A percentile compares a stretch with the other conserved stretches of the same genome.
Conservation (phyloP, 2,797 vertebrate species). For the Pelobates cultripes region DNA sequence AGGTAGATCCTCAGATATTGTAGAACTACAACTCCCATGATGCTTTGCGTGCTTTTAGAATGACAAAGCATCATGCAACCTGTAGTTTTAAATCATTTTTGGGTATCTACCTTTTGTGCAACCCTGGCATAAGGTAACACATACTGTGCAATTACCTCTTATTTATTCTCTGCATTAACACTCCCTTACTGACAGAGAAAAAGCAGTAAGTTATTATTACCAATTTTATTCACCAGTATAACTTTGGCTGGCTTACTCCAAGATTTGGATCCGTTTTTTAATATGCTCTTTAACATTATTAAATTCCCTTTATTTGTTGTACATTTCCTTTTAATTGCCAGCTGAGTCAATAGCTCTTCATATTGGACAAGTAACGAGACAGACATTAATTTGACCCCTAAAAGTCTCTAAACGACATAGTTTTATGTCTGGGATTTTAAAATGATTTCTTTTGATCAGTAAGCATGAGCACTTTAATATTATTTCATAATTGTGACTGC, state of each 20-base stretch:
- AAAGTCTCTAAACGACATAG: not conserved
- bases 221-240: not conserved
- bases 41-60: too few relatives aligned
- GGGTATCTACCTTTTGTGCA: too few relatives aligned
- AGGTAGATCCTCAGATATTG: too few relatives aligned
- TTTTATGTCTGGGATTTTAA: conserved; percentile 9
- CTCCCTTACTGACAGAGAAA: too few relatives aligned
- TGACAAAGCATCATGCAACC: too few relatives aligned
- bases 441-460: conserved; percentile 17
- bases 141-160: too few relatives aligned
- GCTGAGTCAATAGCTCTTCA: not conserved
- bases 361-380: not conserved
- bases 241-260: not conserved
- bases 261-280: not conserved
- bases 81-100: too few relatives aligned
- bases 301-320: not conserved
- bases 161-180: too few relatives aligned
- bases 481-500: conserved; percentile 1
- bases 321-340: not conserved
- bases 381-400: not conserved
- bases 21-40: too few relatives aligned
- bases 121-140: too few relatives aligned
- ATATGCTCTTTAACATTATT: not conserved
- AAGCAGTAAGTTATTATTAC: too few relatives aligned
- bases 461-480: conserved; percentile 7